Conservation (phyloP, 2,888 invertebrate species). For the Steromphala cineraria region DNA sequence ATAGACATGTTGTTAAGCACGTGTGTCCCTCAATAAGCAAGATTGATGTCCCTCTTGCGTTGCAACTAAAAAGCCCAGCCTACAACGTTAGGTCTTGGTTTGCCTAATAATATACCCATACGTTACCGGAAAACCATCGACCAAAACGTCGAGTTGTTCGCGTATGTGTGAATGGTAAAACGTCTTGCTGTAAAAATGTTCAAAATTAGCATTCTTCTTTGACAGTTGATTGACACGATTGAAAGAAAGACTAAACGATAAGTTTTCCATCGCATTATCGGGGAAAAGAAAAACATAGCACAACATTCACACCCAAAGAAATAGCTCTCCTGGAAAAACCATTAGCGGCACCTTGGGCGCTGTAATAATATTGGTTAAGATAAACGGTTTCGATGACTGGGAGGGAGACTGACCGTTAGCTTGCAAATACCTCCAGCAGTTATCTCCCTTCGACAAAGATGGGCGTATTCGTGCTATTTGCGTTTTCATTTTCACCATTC, state of each 20-base stretch:
- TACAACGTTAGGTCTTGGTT: too few species aligned
- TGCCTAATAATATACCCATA: too few species aligned
- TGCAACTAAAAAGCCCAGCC: too few species aligned
- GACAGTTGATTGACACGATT: constrained; percentile 3
- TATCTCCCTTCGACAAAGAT: not conserved
- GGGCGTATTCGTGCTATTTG: too few species aligned
- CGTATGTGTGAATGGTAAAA: too few species aligned
- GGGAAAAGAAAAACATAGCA: not conserved
- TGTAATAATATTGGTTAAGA: not conserved
- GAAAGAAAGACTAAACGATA: not conserved
- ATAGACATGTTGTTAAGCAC: too few species aligned
- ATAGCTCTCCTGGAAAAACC: not conserved
- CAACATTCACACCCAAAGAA: constrained; percentile 8
- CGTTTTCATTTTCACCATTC: too few species aligned
- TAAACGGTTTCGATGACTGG: not conserved
- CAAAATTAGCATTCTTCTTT: not conserved
- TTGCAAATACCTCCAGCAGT: not conserved
- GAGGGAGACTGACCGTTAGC: not conserved
- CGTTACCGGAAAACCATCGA: too few species aligned
- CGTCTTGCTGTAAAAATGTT: not conserved
- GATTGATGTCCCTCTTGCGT: too few species aligned
- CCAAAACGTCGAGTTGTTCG: too few species aligned
- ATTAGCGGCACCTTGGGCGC: not conserved
- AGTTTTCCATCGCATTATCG: constrained; percentile 9
- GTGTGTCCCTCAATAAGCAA: too few species aligned